Percentiles rank a stretch among this genome's conserved stretches.
Conservation (phyloP, 2,888 invertebrate genomes). For the Mellilla xanthometata region DNA sequence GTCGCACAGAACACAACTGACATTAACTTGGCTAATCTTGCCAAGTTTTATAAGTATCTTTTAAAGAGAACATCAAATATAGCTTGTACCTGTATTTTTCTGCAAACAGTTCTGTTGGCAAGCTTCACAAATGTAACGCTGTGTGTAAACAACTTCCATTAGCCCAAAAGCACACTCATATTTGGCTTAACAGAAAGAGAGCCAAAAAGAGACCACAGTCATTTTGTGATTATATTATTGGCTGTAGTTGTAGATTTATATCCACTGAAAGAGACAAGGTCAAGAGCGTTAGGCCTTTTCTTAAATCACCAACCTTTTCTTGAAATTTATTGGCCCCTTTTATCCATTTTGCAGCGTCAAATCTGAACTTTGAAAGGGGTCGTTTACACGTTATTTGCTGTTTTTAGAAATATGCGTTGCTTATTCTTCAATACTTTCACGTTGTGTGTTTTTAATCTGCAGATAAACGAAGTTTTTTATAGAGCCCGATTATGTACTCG, state of each 20-base stretch:
- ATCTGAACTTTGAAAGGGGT: conserved; percentile 11
- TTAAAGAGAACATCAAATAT: too few relatives aligned
- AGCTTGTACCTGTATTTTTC: too few relatives aligned
- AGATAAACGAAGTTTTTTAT: too few relatives aligned
- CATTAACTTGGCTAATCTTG: too few relatives aligned
- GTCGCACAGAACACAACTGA: too few relatives aligned
- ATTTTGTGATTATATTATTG: conserved; percentile 49
- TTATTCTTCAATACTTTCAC: neutral
- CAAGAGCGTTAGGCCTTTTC: conserved; percentile 17
- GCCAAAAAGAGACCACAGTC: conserved; percentile 51
- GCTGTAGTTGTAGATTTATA: conserved; percentile 16
- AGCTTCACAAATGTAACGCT: neutral
- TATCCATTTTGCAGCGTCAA: conserved; percentile 21
- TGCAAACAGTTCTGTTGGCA: conserved; percentile 1
- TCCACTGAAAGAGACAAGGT: conserved; percentile 34
- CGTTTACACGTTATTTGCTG: conserved; percentile 8
- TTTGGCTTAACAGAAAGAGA: conserved; percentile 49
- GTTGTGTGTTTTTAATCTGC: too few relatives aligned
- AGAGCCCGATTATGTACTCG: too few relatives aligned
- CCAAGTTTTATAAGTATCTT: too few relatives aligned
- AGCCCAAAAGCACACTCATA: conserved; percentile 42
- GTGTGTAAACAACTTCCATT: conserved; percentile 18
- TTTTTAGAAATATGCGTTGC: conserved; percentile 2
- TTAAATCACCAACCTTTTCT: conserved; percentile 19
- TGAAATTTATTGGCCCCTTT: conserved; percentile 16